phyloP scores from a whole-genome alignment of 2,888 invertebrate species.

The Caenorhabditis zanzibari region DNA sequence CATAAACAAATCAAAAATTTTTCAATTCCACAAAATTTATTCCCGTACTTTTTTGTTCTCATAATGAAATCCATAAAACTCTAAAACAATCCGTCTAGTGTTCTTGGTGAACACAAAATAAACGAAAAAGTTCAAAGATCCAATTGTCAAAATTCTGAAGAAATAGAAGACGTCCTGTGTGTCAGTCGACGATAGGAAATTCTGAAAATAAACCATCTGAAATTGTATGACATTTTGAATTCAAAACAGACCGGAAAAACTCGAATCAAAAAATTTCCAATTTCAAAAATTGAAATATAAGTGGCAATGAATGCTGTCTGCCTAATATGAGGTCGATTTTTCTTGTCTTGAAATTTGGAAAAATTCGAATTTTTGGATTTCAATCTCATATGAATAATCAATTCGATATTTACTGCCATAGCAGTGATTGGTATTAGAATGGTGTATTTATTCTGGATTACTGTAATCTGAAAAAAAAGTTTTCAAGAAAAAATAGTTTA shows the following conservation, averaged over 20 bases:
- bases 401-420: neutral
- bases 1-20: no score
- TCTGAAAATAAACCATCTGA: neutral
- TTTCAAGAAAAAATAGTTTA: no score
- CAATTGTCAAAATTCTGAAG: neutral
- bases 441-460: neutral
- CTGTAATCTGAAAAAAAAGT: neutral
- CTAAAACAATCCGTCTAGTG: neutral
- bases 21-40: no score
- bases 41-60: no score
- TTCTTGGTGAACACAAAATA: neutral
- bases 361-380: neutral
- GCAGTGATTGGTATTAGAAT: neutral
- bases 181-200: neutral
- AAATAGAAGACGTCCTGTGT: slow-evolving; percentile 1
- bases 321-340: neutral
- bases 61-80: neutral
- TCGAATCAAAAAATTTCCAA: neutral
- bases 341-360: neutral
- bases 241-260: neutral
- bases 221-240: neutral
- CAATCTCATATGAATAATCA: neutral
- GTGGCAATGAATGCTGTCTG: neutral
- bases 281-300: neutral
- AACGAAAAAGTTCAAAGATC: no score